Base-by-base conservation (phyloP, 2,888 invertebrate species). In the Latrodectus elegans region DNA sequence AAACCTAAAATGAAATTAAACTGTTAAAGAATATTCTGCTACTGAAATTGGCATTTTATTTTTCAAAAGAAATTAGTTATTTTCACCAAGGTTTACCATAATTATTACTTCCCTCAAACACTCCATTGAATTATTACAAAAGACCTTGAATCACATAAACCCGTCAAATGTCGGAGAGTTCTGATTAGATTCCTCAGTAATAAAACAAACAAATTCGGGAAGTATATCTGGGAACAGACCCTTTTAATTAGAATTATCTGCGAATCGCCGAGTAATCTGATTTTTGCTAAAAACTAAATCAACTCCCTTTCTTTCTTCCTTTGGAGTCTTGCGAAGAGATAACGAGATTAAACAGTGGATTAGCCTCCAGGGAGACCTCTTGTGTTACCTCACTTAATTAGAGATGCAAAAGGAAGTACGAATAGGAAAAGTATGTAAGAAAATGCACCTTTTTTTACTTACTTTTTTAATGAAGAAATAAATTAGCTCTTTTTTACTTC, bases 241-340 rank as follows among this genome's bases (percentile, higher is more conserved):
- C 77, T 77, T 84, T 84, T 84, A 84, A 84, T 84, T 84, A 84
- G 72, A 71, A 65, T 17, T 17, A 71, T 38, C 60, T 71, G 70
- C 65, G 80, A 75, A 49, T 74, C 60, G 26, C 52, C 64, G 22
- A 8, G 65, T 86, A 86, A 86, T 86, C 86, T 77, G 76, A 86
- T 86, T 86, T 86, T 77, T 26, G 49, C 64, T 55, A 81, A 81
- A 77, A 86, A 80, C 86, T 81, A 81, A 86, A 86, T 81, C 86
- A 81, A 22, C 80, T 81, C 17, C 53, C 72, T 76, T 77, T 76
- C 72, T 26, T 15, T 60, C 15, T 55, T 60, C 14, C 15, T 65
- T 14, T 14, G 14, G 64, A 65, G 17, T 9, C 26, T 9, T 26
- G n/a, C 22, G 22, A 26, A 49, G 51, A 55, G 86, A 75, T 86